These are phyloP conservation scores for Myiotriccus ornatus DNA, from an alignment of 2,797 vertebrate genomes.

Conservation along the genomic window DNA sequence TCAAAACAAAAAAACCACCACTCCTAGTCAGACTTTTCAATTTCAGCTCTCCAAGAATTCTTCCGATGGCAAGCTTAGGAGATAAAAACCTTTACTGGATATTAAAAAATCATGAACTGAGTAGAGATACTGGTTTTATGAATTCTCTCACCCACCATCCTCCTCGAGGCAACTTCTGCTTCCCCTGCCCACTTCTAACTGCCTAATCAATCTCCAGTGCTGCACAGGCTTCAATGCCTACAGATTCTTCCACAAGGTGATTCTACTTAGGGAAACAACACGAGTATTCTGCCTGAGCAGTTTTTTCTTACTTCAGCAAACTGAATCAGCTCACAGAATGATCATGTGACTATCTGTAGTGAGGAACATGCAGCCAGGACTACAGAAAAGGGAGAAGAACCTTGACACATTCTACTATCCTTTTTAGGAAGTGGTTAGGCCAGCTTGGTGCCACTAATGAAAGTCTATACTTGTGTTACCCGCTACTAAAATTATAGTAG, in stretches of 20 bases:
- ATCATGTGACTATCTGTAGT: neutral
- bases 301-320: neutral
- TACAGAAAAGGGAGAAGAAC: neutral
- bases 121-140: neutral
- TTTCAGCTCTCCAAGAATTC: neutral
- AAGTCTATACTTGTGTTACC: neutral
- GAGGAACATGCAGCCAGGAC: neutral
- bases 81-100: neutral
- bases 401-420: neutral
- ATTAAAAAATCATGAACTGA: neutral
- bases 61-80: neutral
- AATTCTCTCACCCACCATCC: neutral
- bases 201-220: neutral
- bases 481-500: neutral
- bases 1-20: neutral
- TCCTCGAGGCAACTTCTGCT: accelerated
- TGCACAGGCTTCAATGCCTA: neutral
- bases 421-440: neutral
- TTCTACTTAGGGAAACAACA: neutral
- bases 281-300: neutral
- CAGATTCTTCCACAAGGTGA: neutral
- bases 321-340: neutral
- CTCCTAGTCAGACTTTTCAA: neutral
- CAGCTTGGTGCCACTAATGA: neutral
- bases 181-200: neutral